Evolutionary conservation across 1,140 invertebrate species (phyloP).

Genomic region (Orchestia grillus): DNA sequence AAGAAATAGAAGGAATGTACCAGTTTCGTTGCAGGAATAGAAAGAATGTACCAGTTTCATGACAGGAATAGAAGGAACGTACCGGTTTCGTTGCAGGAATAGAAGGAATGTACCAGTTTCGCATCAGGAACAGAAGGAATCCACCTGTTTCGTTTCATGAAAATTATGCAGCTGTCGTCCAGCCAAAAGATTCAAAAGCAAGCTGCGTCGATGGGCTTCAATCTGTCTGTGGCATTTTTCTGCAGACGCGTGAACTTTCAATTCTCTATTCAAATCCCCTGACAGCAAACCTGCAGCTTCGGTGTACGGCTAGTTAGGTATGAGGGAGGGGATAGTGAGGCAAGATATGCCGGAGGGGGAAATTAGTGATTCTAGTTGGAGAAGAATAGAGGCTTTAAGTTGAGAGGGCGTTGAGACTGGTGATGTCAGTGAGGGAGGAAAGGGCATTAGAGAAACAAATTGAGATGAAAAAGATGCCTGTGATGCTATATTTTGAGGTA

Average conservation of each 20-base stretch:
- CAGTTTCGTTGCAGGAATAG: no score
- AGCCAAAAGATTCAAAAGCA: neutral
- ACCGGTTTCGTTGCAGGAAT: no score
- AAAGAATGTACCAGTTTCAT: no score
- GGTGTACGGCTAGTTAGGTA: neutral
- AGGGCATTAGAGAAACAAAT: neutral
- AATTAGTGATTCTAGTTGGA: neutral
- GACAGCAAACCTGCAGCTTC: neutral
- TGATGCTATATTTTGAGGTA: no score
- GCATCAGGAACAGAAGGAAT: no score
- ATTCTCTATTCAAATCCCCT: neutral
- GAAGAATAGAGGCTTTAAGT: neutral
- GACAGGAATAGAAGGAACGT: no score
- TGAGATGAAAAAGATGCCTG: neutral
- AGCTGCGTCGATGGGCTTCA: neutral
- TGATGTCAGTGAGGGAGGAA: neutral
- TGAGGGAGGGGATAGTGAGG: neutral
- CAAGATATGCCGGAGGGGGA: neutral
- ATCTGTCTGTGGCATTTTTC: neutral
- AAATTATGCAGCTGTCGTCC: neutral
- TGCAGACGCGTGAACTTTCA: neutral
- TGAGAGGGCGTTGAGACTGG: neutral
- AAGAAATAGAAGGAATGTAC: no score
- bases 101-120: no score
- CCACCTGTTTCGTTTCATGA: no score